phyloP scores from a whole-genome alignment of 2,113 vertebrate genomes.

The Empidonax alnorum region DNA sequence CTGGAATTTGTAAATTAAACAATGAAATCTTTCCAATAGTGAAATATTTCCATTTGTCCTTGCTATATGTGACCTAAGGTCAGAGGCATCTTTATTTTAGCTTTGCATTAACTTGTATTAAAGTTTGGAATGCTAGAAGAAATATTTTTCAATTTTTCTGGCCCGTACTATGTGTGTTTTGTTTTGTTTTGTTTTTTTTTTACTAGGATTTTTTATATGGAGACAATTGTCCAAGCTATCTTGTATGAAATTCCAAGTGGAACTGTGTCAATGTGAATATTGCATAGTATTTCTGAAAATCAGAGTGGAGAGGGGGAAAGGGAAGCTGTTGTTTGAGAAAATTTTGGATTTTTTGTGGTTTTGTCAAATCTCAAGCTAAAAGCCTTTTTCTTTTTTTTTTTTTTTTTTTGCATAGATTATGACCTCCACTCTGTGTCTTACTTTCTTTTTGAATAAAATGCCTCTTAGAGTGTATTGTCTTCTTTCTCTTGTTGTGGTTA shows the following conservation, averaged over 20 bases:
- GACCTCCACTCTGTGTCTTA: neutral
- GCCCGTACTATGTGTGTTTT: accelerated
- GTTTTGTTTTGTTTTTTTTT: neutral
- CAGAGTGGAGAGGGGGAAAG: accelerated
- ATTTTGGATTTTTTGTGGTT: neutral
- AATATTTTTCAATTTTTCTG: neutral
- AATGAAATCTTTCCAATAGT: neutral
- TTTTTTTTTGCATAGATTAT: neutral
- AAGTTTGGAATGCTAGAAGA: neutral
- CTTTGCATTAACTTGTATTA: neutral
- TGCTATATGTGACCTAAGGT: neutral
- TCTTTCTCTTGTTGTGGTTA: neutral
- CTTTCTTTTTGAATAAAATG: neutral
- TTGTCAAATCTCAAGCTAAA: neutral
- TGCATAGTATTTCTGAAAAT: neutral
- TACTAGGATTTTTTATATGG: neutral
- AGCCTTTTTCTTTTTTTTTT: neutral
- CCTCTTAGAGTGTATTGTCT: accelerated
- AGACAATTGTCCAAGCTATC: neutral
- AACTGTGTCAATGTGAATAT: neutral
- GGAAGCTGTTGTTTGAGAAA: neutral
- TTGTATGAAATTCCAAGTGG: neutral
- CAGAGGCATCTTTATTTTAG: neutral
- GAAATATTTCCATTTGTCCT: neutral
- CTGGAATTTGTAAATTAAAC: neutral